Evolutionary conservation across 1,140 invertebrate genomes (phyloP), one percentile per base, ranked within the genome.

Genomic region (Penaeus indicus): DNA sequence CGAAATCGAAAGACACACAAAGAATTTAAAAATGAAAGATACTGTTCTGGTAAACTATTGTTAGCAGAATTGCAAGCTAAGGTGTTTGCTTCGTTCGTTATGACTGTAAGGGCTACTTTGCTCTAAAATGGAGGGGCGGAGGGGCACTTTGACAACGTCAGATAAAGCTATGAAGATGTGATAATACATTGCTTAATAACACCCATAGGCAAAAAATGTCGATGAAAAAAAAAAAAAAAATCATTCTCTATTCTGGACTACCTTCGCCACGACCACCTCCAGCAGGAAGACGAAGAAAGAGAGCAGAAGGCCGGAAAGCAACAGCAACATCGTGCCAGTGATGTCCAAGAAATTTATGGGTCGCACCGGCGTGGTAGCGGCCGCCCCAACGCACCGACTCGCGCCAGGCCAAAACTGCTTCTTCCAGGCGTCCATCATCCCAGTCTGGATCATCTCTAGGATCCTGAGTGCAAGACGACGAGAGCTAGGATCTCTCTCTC

Each of bases 401-500:
- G 84, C 84, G 10, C 22, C 84, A 8, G 84, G 84, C 84, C 84
- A 86, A 18, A 86, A 86, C 60, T 42, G 16, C 75, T 78, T 86
- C 72, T 86, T 86, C 84, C 84, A 86, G 60, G 84, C 84, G 75
- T 77, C 60, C 84, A 86, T 86, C 72, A 86, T 54, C 1, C 84
- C 84, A 60, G 84, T 86, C 18, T 86, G 47, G 25, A 86, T 79
- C 60, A 86, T 78, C 22, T 86, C 54, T 11, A 86, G 84, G 84
- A 86, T 86, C n/a, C 84, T 86, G 67, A 32, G 47, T 47, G 47
- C 75, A 61, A 42, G 38, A 25, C 8, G 77, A 32, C 7, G 38
- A 27, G 25, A 78, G 25, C 78, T 19, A 78, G 8, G 11, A 21
- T 38, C 5, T 32, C 75, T 38, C 25, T 78, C 63, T 21, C 63